These are phyloP conservation scores for Saturnia pavonia DNA, from an alignment of 2,888 invertebrate genomes.

Conservation along the genomic window DNA sequence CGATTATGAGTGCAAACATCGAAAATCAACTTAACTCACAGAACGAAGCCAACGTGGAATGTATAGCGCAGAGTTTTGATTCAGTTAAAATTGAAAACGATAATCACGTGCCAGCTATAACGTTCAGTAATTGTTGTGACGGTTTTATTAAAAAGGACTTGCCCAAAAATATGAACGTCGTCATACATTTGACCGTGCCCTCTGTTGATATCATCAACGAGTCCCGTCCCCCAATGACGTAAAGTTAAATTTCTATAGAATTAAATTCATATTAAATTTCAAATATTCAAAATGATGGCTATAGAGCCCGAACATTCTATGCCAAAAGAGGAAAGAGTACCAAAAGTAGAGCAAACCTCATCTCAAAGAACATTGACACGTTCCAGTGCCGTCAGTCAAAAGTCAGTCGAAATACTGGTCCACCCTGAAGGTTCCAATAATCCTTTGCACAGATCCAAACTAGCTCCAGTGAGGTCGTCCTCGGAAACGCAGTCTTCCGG, in stretches of 20 bases:
- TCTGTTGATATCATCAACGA: conserved; percentile 67
- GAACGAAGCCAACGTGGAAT: conserved; percentile 55
- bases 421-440: conserved; percentile 73
- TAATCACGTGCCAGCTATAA: conserved; percentile 72
- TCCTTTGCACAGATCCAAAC: conserved; percentile 72
- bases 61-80: conserved; percentile 61
- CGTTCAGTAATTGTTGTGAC: conserved; percentile 77
- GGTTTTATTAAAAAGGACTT: conserved; percentile 51
- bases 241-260: conserved; percentile 38
- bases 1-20: conserved; percentile 72
- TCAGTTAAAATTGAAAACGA: conserved; percentile 65
- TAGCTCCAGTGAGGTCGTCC: conserved; percentile 72
- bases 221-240: conserved; percentile 76
- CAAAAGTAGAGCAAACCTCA: conserved; percentile 62
- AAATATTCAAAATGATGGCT: conserved; percentile 64
- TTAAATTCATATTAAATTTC: background rate
- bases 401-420: conserved; percentile 82
- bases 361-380: conserved; percentile 81
- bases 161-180: conserved; percentile 62
- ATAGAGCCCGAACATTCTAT: conserved; percentile 71
- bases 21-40: conserved; percentile 55
- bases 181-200: conserved; percentile 72
- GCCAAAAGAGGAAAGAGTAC: conserved; percentile 61
- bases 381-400: conserved; percentile 83
- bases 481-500: conserved; percentile 75